Conservation (phyloP, 1,140 invertebrate species). For the Drosophila melanogaster region DNA sequence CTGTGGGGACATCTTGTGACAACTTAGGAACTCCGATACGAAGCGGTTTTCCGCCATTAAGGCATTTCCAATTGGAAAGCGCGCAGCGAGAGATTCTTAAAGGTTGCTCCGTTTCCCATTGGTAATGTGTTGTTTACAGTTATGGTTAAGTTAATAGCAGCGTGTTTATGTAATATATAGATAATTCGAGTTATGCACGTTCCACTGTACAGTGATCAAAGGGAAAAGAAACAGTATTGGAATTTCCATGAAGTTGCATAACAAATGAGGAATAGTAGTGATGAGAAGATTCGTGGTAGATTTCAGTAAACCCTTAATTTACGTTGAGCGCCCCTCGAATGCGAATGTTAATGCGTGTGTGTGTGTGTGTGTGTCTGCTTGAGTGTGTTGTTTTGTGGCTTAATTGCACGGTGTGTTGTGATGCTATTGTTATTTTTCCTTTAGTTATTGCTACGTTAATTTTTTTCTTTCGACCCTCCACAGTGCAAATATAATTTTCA, state of each 20-base stretch:
- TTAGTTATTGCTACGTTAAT: slow-evolving; percentile 66
- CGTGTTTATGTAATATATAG: not conserved
- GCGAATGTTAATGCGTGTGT: slow-evolving; percentile 15
- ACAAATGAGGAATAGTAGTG: no score
- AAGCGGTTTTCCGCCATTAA: slow-evolving; percentile 60
- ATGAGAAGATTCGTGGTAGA: not conserved
- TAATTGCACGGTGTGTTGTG: slow-evolving; percentile 48
- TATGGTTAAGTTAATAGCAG: not conserved
- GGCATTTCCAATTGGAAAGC: slow-evolving; percentile 36
- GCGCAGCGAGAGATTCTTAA: slow-evolving; percentile 13
- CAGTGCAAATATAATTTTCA: slow-evolving; percentile 72
- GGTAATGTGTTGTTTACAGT: slow-evolving; percentile 8
- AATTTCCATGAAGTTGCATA: no score
- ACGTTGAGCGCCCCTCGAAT: not conserved
- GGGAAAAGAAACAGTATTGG: no score
- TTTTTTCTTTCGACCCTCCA: slow-evolving; percentile 67
- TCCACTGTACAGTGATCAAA: no score
- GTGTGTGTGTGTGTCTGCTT: slow-evolving; percentile 22
- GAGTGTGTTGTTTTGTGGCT: slow-evolving; percentile 7
- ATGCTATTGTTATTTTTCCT: slow-evolving; percentile 46
- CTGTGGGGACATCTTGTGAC: slow-evolving; percentile 59
- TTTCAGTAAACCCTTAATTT: not conserved
- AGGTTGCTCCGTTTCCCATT: slow-evolving; percentile 29
- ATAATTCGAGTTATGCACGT: not conserved
- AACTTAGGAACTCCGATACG: slow-evolving; percentile 46